Evolutionary conservation across 2,888 invertebrate species (phyloP), one percentile per base, ranked within the genome.

Genomic region (Melieria omissa): DNA sequence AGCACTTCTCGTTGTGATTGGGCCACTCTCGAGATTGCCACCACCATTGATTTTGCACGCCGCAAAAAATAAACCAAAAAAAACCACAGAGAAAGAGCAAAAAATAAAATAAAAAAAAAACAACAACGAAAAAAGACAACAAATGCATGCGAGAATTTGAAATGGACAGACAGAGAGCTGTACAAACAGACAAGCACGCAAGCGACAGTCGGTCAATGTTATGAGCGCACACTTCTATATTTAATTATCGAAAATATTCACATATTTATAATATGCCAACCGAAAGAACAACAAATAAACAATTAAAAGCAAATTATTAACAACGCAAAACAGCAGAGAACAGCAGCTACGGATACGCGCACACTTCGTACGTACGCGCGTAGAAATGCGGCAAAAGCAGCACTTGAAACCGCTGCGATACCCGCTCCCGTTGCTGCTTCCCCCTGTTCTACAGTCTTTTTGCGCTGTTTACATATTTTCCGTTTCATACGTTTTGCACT

Each of bases 171-270:
- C 54, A 61, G 57, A 68, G 45, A 47, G 46, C 46, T 29, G 14
- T 44, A 61, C 52, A 45, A 42, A 44, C 10, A 52, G 52, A 61
- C 54, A 45, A 46, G 62, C 62, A 61, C 29, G 41, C 42, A 65
- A 61, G 16, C 61, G 54, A 62, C 63, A 54, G 62, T 69, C 69
- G 69, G 63, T 69, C 69, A 69, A 69, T 69, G 69, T 63, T 69
- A 69, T 69, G 55, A 63, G 69, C 54, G 58, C 14, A 49, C 46
- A 58, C 60, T 69, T 69, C 54, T 63, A 62, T 63, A 57, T 57
- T 69, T 69, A 67, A 61, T 67, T 60, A 67, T 29, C 29, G 29
- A 29, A 29, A 29, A 29, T 29, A 29, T 29, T 29, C 29, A 29
- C 29, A 29, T 29, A 29, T 29, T 29, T 29, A 29, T 29, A 29